A percentile compares a stretch with the other conserved stretches of the same genome.
Evolutionary conservation across 2,888 invertebrate species (phyloP).

Genomic region (Drosophila merina): DNA sequence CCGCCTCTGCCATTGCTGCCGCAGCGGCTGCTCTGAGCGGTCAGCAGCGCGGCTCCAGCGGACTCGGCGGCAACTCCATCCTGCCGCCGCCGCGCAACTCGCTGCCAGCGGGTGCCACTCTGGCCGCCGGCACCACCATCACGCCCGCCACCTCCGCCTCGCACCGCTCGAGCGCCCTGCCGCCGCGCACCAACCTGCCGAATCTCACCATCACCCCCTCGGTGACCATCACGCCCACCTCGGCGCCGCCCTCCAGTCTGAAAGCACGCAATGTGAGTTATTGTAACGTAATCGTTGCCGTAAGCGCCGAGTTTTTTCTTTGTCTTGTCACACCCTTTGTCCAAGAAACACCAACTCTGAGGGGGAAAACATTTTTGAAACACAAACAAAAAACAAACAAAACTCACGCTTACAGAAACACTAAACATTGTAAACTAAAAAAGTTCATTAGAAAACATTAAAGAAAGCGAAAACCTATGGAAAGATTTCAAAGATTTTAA

Average conservation of each 20-base stretch:
- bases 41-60: constrained; percentile 57
- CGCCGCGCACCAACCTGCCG: constrained; percentile 83
- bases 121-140: constrained; percentile 85
- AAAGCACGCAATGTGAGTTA: constrained; percentile 85
- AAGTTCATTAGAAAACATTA: not conserved
- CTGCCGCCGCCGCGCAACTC: constrained; percentile 84
- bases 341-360: constrained; percentile 15
- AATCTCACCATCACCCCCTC: constrained; percentile 87
- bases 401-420: constrained; percentile 48
- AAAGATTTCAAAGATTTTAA: not conserved
- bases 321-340: constrained; percentile 29
- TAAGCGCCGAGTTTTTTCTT: constrained; percentile 79
- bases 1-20: constrained; percentile 74
- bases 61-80: constrained; percentile 70
- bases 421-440: constrained; percentile 1
- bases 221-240: constrained; percentile 90
- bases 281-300: constrained; percentile 84
- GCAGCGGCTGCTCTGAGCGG: constrained; percentile 61
- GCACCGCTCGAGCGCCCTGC: constrained; percentile 79
- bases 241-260: constrained; percentile 86
- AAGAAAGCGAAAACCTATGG: not conserved
- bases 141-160: constrained; percentile 76
- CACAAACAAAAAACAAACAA: constrained; percentile 13
- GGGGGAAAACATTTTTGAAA: not conserved
- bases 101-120: constrained; percentile 87